Base-by-base conservation (phyloP, 2,797 vertebrate genomes). In the Pangasius krempfi region DNA sequence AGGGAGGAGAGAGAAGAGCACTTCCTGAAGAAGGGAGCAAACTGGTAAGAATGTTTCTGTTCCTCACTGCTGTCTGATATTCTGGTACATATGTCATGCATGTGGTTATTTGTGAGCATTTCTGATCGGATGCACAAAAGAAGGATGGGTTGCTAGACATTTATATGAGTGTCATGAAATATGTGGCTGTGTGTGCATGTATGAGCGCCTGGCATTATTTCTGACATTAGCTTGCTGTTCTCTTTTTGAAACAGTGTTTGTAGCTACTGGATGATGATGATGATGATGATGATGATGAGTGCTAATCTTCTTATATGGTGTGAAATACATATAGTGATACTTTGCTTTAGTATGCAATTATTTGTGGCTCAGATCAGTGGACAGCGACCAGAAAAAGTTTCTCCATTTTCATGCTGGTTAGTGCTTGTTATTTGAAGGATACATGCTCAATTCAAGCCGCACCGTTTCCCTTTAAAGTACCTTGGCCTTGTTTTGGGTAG, bases 21-120 rank as follows among this genome's bases (percentile, higher is more conserved):
- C 93, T 93, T 94, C 81, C 93, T 93, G 93, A 95, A 92, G 94
- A 93, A 92, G 94, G 93, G 88, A 87, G 66, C 72, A 86, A 91
- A 94, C 25, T 5, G 95, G 94, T 96, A 95, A 95, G 92, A 86
- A 0, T 68, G 30, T 66, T 86, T 83, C 81, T 86, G 44, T 80
- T 37, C 44, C 16, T 70, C 68, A 8, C 66, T 37, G 37, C 70
- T 73, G 68, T 20, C 68, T 70, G 33, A 70, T 6, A 33, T 70
- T 37, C 68, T 70, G 70, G 44, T 60, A 66, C 33, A 37, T 14
- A 18, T 7, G 0, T 6, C 0, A 0, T 54, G 40, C 44, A 75
- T 18, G 54, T 40, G 70, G 54, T 60, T 75, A 20, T 86, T 86
- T 73, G 3, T 73, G 70, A 44, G 22, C 70, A 25, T 70, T 22